Percentiles rank a stretch among this genome's conserved stretches.
These are phyloP conservation scores for Peribatodes rhomboidaria DNA, from an alignment of 2,888 invertebrate genomes.

Conservation along the genomic window DNA sequence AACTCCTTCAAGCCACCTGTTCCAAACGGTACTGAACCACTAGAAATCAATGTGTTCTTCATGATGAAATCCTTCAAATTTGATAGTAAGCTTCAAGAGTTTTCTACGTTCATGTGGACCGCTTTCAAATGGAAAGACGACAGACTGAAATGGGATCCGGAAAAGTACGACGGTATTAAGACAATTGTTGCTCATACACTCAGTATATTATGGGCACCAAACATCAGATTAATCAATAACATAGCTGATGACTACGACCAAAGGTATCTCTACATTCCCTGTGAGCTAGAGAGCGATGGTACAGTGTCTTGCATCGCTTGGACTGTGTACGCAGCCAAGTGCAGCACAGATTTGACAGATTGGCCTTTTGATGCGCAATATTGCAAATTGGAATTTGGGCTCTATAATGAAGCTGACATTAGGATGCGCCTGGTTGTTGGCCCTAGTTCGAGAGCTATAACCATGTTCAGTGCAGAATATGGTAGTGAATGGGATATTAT, in stretches of 20 bases:
- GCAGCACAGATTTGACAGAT: slow-evolving; percentile 42
- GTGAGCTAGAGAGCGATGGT: slow-evolving; percentile 40
- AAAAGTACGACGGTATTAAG: slow-evolving; percentile 51
- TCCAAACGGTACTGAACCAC: slow-evolving; percentile 16
- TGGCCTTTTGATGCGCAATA: slow-evolving; percentile 55
- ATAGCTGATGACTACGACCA: slow-evolving; percentile 26
- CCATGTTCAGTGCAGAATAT: slow-evolving; percentile 34
- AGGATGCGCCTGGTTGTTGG: slow-evolving; percentile 40
- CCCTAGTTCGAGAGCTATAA: slow-evolving; percentile 18
- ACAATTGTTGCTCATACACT: slow-evolving; percentile 24
- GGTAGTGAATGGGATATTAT: slow-evolving; percentile 56
- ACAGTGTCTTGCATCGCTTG: slow-evolving; percentile 23
- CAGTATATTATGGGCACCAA: slow-evolving; percentile 54
- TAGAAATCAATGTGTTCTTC: slow-evolving; percentile 47
- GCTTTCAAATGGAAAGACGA: slow-evolving; percentile 52
- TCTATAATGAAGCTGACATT: background rate
- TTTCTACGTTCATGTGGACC: slow-evolving; percentile 50
- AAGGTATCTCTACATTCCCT: slow-evolving; percentile 22
- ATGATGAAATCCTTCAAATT: slow-evolving; percentile 56
- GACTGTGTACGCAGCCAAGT: slow-evolving; percentile 28
- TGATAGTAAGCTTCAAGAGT: slow-evolving; percentile 47
- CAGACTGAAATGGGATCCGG: slow-evolving; percentile 58
- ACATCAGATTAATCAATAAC: slow-evolving; percentile 49
- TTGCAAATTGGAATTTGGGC: slow-evolving; percentile 48
- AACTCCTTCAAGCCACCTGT: slow-evolving; percentile 9